phyloP scores from a whole-genome alignment of 2,797 vertebrate species.

The Toxotes lorentzi region DNA sequence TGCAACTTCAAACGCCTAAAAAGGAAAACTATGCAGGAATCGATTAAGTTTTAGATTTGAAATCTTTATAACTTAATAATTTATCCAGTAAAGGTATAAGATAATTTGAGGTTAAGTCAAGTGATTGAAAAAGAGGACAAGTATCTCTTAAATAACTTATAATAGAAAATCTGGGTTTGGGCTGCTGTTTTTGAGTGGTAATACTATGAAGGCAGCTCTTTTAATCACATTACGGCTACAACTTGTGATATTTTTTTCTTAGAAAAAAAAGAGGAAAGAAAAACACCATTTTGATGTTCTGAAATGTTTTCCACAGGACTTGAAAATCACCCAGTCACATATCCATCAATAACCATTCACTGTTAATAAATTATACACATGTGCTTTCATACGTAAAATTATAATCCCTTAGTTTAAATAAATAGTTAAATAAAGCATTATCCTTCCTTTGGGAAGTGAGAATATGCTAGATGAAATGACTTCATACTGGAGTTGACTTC shows the following conservation, averaged over 20 bases:
- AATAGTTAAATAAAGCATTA: slow-evolving; percentile 68
- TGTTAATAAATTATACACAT: slow-evolving; percentile 44
- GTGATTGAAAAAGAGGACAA: background rate
- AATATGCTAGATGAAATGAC: slow-evolving; percentile 38
- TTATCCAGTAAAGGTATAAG: background rate
- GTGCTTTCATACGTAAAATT: slow-evolving; percentile 28
- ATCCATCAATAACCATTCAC: slow-evolving; percentile 9
- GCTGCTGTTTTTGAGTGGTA: slow-evolving; percentile 1
- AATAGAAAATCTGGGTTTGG: background rate
- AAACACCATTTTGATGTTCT: slow-evolving; percentile 17
- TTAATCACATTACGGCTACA: slow-evolving; percentile 17
- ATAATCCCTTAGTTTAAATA: slow-evolving; percentile 68
- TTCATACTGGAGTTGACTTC: background rate
- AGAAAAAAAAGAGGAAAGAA: slow-evolving; percentile 15
- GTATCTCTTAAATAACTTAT: background rate
- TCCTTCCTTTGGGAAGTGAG: slow-evolving; percentile 27
- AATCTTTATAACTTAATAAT: slow-evolving; percentile 7
- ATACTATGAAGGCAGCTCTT: slow-evolving; percentile 12
- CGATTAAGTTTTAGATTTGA: slow-evolving; percentile 22
- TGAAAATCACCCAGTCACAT: slow-evolving; percentile 20
- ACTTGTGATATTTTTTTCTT: slow-evolving; percentile 5
- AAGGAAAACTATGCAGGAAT: slow-evolving; percentile 30
- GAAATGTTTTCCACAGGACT: slow-evolving; percentile 12
- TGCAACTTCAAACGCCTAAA: slow-evolving; percentile 40
- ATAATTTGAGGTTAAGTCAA: slow-evolving; percentile 21